phyloP scores from a whole-genome alignment of 2,888 invertebrate species.

The Agrotis ipsilon region DNA sequence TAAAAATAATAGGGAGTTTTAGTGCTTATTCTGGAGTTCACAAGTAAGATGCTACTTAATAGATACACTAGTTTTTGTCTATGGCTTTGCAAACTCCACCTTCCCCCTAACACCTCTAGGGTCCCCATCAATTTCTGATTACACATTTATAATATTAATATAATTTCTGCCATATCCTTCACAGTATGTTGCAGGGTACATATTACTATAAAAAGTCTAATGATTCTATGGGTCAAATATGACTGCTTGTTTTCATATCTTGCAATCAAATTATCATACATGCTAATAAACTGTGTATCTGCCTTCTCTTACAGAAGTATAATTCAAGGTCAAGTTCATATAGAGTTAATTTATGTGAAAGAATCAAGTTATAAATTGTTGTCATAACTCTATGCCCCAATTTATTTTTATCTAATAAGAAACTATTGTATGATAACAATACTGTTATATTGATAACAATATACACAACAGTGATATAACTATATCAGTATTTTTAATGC shows the following conservation, averaged over 20 bases:
- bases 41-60: too few relatives aligned
- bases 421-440: conserved; percentile 22
- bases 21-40: not conserved
- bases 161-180: not conserved
- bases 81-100: too few relatives aligned
- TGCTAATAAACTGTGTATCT: conserved; percentile 2
- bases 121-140: too few relatives aligned
- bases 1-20: conserved; percentile 63
- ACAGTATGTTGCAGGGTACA: not conserved
- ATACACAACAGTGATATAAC: not conserved
- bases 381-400: conserved; percentile 16
- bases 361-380: conserved; percentile 35
- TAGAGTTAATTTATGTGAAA: conserved; percentile 22
- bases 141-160: too few relatives aligned
- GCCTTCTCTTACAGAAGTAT: not conserved
- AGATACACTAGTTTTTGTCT: not conserved
- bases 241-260: conserved; percentile 13
- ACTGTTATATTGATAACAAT: conserved; percentile 27
- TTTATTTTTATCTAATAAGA: conserved; percentile 27
- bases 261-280: conserved; percentile 9
- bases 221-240: not conserved
- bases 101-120: too few relatives aligned
- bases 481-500: conserved; percentile 6
- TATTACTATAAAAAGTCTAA: not conserved
- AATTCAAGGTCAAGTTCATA: conserved; percentile 50